Conservation (phyloP, 2,888 invertebrate species). For the Cyaniris semiargus region DNA sequence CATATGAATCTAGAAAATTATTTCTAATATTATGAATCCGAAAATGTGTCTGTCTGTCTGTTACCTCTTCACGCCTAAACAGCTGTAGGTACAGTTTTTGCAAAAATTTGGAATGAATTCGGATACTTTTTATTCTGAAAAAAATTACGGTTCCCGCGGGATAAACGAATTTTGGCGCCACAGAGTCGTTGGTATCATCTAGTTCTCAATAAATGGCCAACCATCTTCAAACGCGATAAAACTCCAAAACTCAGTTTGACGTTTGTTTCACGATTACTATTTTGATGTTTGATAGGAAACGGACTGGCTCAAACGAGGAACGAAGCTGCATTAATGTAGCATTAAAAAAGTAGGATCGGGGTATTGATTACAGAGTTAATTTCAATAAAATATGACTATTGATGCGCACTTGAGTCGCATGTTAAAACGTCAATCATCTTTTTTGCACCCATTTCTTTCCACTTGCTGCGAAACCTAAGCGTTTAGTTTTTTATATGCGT, state of each 20-base stretch:
- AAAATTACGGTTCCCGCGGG: too few species aligned
- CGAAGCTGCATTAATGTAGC: too few species aligned
- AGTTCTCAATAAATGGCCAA: too few species aligned
- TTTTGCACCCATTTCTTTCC: not conserved
- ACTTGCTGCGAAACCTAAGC: not conserved
- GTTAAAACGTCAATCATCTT: slow-evolving; percentile 1
- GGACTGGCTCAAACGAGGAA: not conserved
- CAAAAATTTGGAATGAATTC: too few species aligned
- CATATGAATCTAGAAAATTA: too few species aligned
- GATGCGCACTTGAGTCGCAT: not conserved
- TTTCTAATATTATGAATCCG: too few species aligned
- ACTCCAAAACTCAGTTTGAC: not conserved
- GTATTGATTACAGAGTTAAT: not conserved
- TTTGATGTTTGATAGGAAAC: not conserved
- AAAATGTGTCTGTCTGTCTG: too few species aligned
- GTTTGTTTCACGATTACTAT: not conserved
- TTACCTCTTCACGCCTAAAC: too few species aligned
- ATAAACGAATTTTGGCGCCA: too few species aligned
- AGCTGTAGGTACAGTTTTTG: too few species aligned
- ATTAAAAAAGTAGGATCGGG: not conserved
- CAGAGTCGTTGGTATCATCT: too few species aligned
- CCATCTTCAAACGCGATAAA: not conserved
- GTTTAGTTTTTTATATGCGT: not conserved
- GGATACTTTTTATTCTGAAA: too few species aligned
- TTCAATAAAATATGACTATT: not conserved